Conservation (phyloP, 2,113 vertebrate genomes). For the Nycticorax nycticorax region DNA sequence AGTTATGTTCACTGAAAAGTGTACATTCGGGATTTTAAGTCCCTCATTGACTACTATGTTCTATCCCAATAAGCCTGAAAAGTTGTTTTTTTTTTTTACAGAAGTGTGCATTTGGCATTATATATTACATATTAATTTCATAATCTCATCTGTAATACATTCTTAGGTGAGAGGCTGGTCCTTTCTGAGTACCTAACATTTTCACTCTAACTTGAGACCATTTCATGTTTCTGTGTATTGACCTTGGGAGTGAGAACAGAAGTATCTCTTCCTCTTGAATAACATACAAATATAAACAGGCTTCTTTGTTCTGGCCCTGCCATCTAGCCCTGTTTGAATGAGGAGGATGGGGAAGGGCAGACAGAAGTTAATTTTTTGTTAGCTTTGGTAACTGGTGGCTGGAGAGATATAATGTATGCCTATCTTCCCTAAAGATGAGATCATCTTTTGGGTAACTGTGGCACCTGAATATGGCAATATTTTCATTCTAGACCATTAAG, state of each 20-base stretch:
- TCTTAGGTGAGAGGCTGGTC: background rate
- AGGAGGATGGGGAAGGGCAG: background rate
- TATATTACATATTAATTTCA: background rate
- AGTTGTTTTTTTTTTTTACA: background rate
- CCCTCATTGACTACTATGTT: fast-evolving
- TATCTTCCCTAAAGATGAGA: background rate
- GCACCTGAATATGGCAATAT: background rate
- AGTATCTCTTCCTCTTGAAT: background rate
- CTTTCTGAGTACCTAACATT: background rate
- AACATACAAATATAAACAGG: background rate
- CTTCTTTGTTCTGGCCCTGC: background rate
- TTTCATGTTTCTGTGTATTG: background rate
- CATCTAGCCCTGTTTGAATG: background rate
- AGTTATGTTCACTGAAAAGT: background rate
- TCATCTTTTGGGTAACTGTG: background rate
- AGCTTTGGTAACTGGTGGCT: background rate
- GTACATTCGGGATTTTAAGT: background rate
- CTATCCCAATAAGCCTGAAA: background rate
- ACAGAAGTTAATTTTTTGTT: background rate
- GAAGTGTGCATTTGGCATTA: background rate
- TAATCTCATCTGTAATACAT: background rate
- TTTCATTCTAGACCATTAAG: background rate
- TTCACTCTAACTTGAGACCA: background rate
- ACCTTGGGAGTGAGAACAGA: background rate
- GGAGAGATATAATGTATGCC: background rate